Conservation (phyloP, 1,140 invertebrate genomes). For the Nomia melanderi region DNA sequence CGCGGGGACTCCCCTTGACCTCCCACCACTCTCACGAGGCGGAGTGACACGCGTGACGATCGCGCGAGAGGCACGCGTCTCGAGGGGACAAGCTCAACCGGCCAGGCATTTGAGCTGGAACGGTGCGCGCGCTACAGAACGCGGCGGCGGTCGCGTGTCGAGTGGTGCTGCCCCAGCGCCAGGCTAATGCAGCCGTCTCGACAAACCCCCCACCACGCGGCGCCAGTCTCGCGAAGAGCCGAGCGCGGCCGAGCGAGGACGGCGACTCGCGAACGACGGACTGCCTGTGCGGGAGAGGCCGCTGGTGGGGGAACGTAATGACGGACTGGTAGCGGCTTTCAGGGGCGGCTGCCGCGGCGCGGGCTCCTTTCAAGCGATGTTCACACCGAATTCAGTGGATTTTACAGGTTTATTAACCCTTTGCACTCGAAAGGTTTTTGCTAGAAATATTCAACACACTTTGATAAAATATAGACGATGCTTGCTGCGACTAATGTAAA, state of each 20-base stretch:
- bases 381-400: too few relatives aligned
- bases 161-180: slow-evolving; percentile 10
- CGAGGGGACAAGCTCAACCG: slow-evolving; percentile 49
- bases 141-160: slow-evolving; percentile 55
- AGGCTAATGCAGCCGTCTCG: slow-evolving; percentile 11
- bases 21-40: slow-evolving; percentile 50
- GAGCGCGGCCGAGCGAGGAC: slow-evolving; percentile 3
- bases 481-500: too few relatives aligned
- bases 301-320: background rate
- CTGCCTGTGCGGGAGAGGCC: too few relatives aligned
- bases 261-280: too few relatives aligned
- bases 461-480: too few relatives aligned
- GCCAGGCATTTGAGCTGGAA: slow-evolving; percentile 46
- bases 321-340: background rate
- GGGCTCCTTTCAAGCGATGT: too few relatives aligned
- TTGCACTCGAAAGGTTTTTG: too few relatives aligned
- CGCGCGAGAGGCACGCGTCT: slow-evolving; percentile 61
- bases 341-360: background rate
- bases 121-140: slow-evolving; percentile 26
- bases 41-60: slow-evolving; percentile 54
- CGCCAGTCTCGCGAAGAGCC: background rate
- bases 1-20: slow-evolving; percentile 52
- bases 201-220: background rate
- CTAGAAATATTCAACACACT: too few relatives aligned
- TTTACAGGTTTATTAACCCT: too few relatives aligned